Evolutionary conservation across 2,113 vertebrate genomes (phyloP).

Genomic region (Corythornis madagascariensis): DNA sequence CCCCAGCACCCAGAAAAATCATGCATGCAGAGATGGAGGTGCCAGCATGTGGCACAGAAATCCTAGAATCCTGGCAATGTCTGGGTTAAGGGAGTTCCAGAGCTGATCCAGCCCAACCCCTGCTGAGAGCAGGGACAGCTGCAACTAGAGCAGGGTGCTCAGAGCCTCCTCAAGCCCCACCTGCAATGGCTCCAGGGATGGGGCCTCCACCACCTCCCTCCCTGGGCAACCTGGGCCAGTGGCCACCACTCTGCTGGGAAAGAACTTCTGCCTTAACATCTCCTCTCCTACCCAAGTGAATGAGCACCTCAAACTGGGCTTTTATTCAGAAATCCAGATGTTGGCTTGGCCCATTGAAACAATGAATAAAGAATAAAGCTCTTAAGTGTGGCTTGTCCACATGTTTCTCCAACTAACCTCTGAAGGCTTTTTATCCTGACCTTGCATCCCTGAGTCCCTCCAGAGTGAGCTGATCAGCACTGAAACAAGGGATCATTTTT

Average conservation of each 20-base stretch:
- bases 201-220: too few species aligned
- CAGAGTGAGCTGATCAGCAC: slow-evolving; percentile 36
- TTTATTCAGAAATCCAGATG: not conserved
- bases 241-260: too few species aligned
- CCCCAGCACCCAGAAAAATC: not conserved
- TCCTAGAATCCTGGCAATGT: too few species aligned
- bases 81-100: too few species aligned
- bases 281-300: not conserved
- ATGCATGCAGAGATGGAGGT: not conserved
- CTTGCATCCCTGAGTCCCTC: not conserved
- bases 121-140: too few species aligned
- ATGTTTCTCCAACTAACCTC: not conserved
- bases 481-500: slow-evolving; percentile 50
- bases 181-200: too few species aligned
- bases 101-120: too few species aligned
- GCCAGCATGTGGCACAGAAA: not conserved
- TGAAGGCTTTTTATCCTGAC: not conserved
- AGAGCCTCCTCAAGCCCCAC: too few species aligned
- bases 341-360: not conserved
- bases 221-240: too few species aligned
- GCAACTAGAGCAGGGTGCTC: too few species aligned
- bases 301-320: not conserved
- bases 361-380: not conserved
- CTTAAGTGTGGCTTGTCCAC: not conserved
- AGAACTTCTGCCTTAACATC: not conserved